phyloP scores from a whole-genome alignment of 2,888 invertebrate species.

The Argynnis bischoffii region DNA sequence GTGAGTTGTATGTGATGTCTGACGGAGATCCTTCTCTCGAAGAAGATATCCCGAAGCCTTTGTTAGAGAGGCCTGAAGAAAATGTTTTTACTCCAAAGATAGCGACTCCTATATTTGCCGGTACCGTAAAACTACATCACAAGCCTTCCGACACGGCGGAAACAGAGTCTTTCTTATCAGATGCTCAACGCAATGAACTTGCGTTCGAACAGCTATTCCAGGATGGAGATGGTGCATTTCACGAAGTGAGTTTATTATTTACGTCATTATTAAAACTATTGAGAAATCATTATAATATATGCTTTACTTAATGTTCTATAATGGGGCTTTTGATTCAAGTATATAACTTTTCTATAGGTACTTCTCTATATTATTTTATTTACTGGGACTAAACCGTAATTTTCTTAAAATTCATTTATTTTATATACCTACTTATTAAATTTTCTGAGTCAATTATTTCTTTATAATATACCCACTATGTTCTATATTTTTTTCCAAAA shows the following conservation, averaged over 20 bases:
- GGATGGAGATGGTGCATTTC: conserved; percentile 67
- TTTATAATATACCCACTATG: too few species aligned
- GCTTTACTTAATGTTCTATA: too few species aligned
- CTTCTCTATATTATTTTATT: too few species aligned
- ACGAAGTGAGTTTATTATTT: conserved; percentile 55
- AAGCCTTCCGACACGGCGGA: conserved; percentile 66
- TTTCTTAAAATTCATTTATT: too few species aligned
- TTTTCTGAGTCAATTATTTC: too few species aligned
- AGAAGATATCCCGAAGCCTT: conserved; percentile 73
- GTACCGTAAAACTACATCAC: conserved; percentile 68
- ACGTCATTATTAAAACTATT: background rate
- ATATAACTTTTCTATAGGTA: too few species aligned
- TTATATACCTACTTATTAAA: too few species aligned
- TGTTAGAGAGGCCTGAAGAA: conserved; percentile 65
- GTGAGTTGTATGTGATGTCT: conserved; percentile 66
- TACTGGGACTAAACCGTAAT: too few species aligned
- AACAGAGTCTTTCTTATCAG: conserved; percentile 68
- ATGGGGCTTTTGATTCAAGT: too few species aligned
- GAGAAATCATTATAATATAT: too few species aligned
- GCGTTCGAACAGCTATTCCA: conserved; percentile 72
- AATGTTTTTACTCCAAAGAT: conserved; percentile 78
- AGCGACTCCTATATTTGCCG: conserved; percentile 70
- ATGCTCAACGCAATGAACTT: conserved; percentile 73
- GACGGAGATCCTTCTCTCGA: conserved; percentile 80
- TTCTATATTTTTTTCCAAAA: too few species aligned